Conservation (phyloP, 2,888 invertebrate species). For the Melanargia galathea region DNA sequence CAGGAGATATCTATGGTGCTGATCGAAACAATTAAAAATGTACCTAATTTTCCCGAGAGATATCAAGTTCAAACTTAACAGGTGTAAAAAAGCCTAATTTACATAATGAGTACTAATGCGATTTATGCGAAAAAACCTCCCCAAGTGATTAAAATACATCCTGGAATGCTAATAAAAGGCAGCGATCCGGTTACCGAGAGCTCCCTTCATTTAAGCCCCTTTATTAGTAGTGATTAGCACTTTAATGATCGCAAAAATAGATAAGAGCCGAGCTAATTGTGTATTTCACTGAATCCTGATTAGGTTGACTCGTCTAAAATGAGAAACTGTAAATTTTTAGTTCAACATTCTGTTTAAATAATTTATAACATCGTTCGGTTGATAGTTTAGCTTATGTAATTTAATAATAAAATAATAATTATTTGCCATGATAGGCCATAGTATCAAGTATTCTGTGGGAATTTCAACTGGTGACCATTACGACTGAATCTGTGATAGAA, state of each 20-base stretch:
- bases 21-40: no score
- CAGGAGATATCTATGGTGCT: no score
- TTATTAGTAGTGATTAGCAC: conserved; percentile 44
- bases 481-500: no score
- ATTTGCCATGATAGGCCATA: no score
- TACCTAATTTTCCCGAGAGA: background rate
- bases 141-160: conserved; percentile 42
- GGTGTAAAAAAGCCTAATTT: conserved; percentile 29
- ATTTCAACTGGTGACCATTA: no score
- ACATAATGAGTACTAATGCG: conserved; percentile 42
- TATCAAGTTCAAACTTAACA: conserved; percentile 11
- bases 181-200: conserved; percentile 43
- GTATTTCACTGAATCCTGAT: conserved; percentile 35
- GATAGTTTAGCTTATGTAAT: no score
- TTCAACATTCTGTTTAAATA: background rate
- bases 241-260: conserved; percentile 42
- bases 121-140: conserved; percentile 42
- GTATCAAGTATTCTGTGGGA: no score
- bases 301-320: conserved; percentile 11
- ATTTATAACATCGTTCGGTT: no score
- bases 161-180: conserved; percentile 46
- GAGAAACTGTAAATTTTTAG: conserved; percentile 4
- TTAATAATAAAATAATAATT: no score
- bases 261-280: conserved; percentile 35
- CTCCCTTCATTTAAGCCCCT: conserved; percentile 43